Percentiles rank a stretch among this genome's conserved stretches.
Conservation (phyloP, 1,140 invertebrate species). For the Tetramorium parvispinum region DNA sequence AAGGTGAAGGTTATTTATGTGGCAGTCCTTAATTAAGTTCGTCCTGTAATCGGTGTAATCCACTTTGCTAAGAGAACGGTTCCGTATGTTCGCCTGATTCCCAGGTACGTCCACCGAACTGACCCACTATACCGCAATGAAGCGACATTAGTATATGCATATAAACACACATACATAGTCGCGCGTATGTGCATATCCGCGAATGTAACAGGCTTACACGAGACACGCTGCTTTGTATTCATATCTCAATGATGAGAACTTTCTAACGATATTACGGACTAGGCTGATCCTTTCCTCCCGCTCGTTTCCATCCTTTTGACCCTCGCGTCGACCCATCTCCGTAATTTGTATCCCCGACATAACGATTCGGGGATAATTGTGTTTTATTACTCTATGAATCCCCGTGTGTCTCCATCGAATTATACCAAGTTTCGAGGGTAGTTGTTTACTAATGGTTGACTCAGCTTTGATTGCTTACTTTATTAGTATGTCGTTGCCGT, state of each 20-base stretch:
- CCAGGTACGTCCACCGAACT: conserved; percentile 36
- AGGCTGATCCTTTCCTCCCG: conserved; percentile 59
- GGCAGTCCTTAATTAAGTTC: conserved; percentile 67
- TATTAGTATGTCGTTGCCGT: conserved; percentile 17
- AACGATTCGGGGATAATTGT: conserved; percentile 51
- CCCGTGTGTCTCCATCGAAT: conserved; percentile 39
- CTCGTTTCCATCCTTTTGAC: background rate
- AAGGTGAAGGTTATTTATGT: conserved; percentile 70
- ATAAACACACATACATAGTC: background rate
- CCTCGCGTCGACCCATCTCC: background rate
- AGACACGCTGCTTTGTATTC: conserved; percentile 60
- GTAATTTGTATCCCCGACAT: background rate
- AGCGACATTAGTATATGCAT: background rate
- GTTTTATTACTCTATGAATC: conserved; percentile 58
- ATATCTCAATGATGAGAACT: conserved; percentile 61
- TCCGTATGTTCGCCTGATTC: conserved; percentile 41
- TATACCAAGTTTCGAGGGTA: conserved; percentile 33
- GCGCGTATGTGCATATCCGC: background rate
- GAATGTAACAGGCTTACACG: background rate
- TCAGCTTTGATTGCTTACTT: conserved; percentile 48
- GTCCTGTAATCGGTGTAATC: conserved; percentile 69
- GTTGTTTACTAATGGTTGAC: conserved; percentile 39
- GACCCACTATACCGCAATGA: conserved; percentile 45
- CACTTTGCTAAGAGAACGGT: conserved; percentile 65
- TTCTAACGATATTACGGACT: conserved; percentile 69